Base-by-base conservation (phyloP, 2,888 invertebrate species). In the Tenthredo distinguenda region DNA sequence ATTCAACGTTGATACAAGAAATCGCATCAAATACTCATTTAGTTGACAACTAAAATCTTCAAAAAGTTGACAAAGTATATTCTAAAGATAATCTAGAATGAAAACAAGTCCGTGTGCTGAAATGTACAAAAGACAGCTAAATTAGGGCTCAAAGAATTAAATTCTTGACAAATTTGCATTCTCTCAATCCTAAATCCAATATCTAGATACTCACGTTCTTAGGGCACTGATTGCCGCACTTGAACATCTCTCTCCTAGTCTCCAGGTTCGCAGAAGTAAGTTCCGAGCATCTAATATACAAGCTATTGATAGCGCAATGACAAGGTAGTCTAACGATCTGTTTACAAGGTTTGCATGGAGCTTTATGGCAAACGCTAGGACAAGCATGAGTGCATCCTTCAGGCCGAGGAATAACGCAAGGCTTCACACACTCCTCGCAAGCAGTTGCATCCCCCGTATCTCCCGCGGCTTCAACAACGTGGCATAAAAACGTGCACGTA, bases 181-280 rank as follows among this genome's bases (percentile, higher is more conserved):
- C 26, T 26, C 26, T 31, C 4, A 31, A 26, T 62, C 3, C 26
- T 26, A 12, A 68, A 68, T 68, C 21, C 21, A 18, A 26, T 79
- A 40, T 9, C 62, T 9, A 86, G 87, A 86, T 84, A 93, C 94
- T 94, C 93, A 97, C 97, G 94, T 95, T 96, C 94, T 96, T 97
- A 0, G 98, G 97, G 91, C 99, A 99, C 87, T 97, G 97, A 92
- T 97, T 97, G 62, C 97, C 97, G 92, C 99, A 99, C 85, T 94
- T 94, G 72, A 92, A 93, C 86, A 93, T 90, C 87, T 92, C 92
- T 77, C 94, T 94, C 58, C 94, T 93, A 83, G 92, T 93, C 58
- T 92, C 91, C 79, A 93, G 93, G 76, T 95, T 94, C 18, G 95
- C 94, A 2, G 93, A 92, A 0, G 95, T 94, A 92, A 97, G 95